phyloP scores from a whole-genome alignment of 23 tunicate genomes.

The Diplosoma virens region DNA sequence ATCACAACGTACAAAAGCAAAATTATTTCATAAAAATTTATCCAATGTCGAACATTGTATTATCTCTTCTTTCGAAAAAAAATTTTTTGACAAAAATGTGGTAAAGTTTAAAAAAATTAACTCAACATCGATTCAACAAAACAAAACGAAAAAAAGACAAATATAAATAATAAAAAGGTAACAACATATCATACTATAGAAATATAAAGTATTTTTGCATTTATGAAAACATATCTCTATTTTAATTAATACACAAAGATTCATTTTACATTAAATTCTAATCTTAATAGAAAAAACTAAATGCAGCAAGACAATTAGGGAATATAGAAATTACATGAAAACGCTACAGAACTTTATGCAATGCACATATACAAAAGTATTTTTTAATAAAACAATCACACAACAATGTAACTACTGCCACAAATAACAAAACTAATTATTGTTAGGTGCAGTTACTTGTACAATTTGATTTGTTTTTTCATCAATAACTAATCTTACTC shows the following conservation, averaged over 20 bases:
- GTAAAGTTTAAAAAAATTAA: not conserved
- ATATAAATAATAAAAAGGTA: not conserved
- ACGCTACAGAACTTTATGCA: too few species aligned
- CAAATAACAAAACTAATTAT: not conserved
- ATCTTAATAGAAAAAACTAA: too few species aligned
- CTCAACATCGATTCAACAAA: not conserved
- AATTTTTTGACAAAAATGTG: not conserved
- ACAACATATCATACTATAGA: not conserved
- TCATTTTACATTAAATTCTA: too few species aligned
- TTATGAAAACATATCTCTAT: too few species aligned
- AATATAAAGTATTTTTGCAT: too few species aligned
- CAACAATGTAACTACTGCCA: too few species aligned
- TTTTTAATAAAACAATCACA: too few species aligned
- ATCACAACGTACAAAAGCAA: not conserved
- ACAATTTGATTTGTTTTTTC: slow-evolving; percentile 59
- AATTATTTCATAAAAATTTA: not conserved
- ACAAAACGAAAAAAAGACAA: not conserved
- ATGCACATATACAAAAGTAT: too few species aligned
- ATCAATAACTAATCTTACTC: slow-evolving; percentile 54
- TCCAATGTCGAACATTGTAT: too few species aligned
- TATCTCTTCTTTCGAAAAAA: not conserved
- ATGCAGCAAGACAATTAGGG: too few species aligned
- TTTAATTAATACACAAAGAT: too few species aligned
- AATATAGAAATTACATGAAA: too few species aligned
- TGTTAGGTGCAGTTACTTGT: slow-evolving; percentile 19